These are phyloP conservation scores for Hirudo medicinalis DNA, from an alignment of 1,140 invertebrate genomes.

Conservation along the genomic window DNA sequence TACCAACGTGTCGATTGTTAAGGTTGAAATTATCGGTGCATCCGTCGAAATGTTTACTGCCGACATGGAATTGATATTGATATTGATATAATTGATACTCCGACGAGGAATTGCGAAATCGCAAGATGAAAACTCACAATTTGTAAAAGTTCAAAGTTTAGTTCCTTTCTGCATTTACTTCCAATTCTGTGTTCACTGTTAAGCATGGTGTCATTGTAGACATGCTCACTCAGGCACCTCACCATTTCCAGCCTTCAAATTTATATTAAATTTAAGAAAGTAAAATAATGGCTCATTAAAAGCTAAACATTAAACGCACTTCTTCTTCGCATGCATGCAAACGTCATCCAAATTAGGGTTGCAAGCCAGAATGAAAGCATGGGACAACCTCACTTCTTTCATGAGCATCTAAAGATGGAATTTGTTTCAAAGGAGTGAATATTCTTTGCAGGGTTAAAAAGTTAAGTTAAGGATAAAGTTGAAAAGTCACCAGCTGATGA, in stretches of 20 bases:
- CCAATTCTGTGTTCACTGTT: conserved; percentile 53
- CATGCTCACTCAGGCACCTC: conserved; percentile 72
- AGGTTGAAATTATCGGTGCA: too few species aligned
- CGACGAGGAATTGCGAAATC: too few species aligned
- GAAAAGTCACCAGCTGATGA: conserved; percentile 45
- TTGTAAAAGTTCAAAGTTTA: conserved; percentile 68
- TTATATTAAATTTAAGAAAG: conserved; percentile 11
- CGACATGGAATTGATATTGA: too few species aligned
- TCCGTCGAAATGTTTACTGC: too few species aligned
- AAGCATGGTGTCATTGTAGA: conserved; percentile 70
- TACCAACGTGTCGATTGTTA: too few species aligned
- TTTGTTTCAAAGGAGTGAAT: neutral
- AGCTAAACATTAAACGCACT: too few species aligned
- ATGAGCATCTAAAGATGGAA: neutral
- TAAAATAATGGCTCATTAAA: neutral
- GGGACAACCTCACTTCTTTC: neutral
- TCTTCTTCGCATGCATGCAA: too few species aligned
- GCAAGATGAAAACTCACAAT: conserved; percentile 32
- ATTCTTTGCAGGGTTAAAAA: too few species aligned
- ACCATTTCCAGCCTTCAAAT: conserved; percentile 70
- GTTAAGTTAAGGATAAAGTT: neutral
- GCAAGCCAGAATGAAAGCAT: neutral
- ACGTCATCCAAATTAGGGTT: too few species aligned
- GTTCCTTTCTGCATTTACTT: conserved; percentile 70
- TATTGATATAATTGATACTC: too few species aligned